phyloP scores from a whole-genome alignment of 2,888 invertebrate genomes.

The Leistus spinibarbis region DNA sequence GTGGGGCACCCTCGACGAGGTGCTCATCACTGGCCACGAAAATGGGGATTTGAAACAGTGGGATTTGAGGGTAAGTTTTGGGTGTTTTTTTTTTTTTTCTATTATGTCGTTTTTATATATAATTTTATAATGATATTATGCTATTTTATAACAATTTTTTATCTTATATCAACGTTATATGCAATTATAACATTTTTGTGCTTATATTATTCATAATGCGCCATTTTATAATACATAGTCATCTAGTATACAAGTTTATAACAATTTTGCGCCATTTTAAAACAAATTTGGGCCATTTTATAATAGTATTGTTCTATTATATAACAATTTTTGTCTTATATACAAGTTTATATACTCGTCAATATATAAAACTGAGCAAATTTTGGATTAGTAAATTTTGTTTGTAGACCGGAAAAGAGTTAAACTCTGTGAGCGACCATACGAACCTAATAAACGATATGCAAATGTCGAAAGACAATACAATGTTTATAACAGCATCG shows the following conservation, averaged over 20 bases:
- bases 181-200: no score
- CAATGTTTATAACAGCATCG: conserved; percentile 96
- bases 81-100: no score
- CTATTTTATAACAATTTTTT: not conserved
- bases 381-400: conserved; percentile 35
- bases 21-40: conserved; percentile 91
- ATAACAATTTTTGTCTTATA: not conserved
- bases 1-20: conserved; percentile 94
- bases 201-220: no score
- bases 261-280: no score
- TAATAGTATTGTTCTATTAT: no score
- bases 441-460: conserved; percentile 91
- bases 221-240: no score
- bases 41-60: conserved; percentile 91
- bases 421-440: conserved; percentile 82
- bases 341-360: no score
- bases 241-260: no score
- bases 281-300: no score
- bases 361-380: not conserved
- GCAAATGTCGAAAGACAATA: conserved; percentile 90
- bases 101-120: no score
- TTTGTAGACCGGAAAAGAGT: conserved; percentile 78
- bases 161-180: not conserved
- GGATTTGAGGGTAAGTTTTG: conserved; percentile 77
- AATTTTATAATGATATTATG: no score